A percentile compares a stretch with the other conserved stretches of the same genome.
Evolutionary conservation across 2,888 invertebrate species (phyloP).

Genomic region (Apodemia mormo): DNA sequence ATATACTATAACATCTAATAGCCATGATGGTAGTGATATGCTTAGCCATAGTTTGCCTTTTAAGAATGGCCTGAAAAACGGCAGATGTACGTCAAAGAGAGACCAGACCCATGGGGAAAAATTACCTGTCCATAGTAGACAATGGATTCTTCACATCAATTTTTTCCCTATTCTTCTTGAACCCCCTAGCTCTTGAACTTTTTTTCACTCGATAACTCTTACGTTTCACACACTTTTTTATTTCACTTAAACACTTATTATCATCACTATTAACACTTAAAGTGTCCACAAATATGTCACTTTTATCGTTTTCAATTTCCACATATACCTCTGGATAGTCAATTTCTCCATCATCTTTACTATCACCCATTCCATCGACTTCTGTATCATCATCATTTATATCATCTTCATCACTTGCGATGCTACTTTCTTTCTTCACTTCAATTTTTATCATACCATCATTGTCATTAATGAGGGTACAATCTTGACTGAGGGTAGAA

Average conservation of each 20-base stretch:
- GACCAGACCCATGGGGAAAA: background rate
- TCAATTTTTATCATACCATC: conserved; percentile 20
- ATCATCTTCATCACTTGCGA: conserved; percentile 17
- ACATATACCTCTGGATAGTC: background rate
- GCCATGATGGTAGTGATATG: too few relatives aligned
- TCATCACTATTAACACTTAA: conserved; percentile 50
- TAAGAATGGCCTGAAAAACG: background rate
- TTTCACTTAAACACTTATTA: conserved; percentile 54
- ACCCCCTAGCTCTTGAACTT: conserved; percentile 37
- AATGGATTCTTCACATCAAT: conserved; percentile 43
- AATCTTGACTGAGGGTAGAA: conserved; percentile 46
- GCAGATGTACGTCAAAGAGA: background rate
- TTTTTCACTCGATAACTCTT: background rate
- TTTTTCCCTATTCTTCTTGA: conserved; percentile 35
- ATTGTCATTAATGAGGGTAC: conserved; percentile 35
- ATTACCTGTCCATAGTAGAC: conserved; percentile 54
- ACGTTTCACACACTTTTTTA: conserved; percentile 36
- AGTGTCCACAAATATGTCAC: conserved; percentile 60
- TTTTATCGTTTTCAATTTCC: conserved; percentile 27
- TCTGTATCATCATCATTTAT: background rate
- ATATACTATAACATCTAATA: too few relatives aligned
- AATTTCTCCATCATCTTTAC: background rate
- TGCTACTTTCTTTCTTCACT: conserved; percentile 25
- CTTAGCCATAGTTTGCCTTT: background rate
- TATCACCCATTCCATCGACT: too few relatives aligned